phyloP scores from a whole-genome alignment of 2,113 vertebrate genomes.

The Pycnonotus jocosus region DNA sequence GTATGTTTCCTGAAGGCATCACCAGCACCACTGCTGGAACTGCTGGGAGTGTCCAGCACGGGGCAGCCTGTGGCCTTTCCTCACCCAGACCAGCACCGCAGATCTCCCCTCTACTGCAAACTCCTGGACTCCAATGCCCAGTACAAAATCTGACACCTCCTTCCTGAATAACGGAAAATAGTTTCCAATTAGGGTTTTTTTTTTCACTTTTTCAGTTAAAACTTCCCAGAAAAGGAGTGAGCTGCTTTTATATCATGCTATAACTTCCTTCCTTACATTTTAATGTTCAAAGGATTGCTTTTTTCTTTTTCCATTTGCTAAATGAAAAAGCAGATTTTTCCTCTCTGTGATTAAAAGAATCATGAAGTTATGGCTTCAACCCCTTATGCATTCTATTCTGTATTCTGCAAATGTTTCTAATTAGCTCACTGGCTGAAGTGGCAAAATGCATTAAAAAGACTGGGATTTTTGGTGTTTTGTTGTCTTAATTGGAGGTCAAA shows the following conservation, averaged over 20 bases:
- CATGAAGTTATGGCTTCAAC: not conserved
- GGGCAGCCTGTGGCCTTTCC: not conserved
- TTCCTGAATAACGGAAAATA: not conserved
- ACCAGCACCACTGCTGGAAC: not conserved
- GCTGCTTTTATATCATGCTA: not conserved
- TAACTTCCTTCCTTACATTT: not conserved
- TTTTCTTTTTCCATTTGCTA: not conserved
- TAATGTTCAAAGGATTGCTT: not conserved
- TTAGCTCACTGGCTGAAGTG: not conserved
- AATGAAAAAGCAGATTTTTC: not conserved
- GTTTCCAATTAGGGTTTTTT: not conserved
- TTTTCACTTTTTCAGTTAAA: not conserved
- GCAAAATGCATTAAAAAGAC: not conserved
- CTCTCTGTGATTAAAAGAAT: not conserved
- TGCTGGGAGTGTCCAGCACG: not conserved
- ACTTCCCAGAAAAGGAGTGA: not conserved
- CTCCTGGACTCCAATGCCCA: too few species aligned
- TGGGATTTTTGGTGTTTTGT: not conserved
- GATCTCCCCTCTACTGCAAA: accelerated
- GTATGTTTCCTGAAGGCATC: not conserved
- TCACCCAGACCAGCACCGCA: not conserved
- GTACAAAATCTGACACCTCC: not conserved
- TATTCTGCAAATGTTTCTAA: not conserved
- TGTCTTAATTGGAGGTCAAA: not conserved
- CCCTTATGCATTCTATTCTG: not conserved